Conservation (phyloP, 2,888 invertebrate species). For the Sphecodes monilicornis region DNA sequence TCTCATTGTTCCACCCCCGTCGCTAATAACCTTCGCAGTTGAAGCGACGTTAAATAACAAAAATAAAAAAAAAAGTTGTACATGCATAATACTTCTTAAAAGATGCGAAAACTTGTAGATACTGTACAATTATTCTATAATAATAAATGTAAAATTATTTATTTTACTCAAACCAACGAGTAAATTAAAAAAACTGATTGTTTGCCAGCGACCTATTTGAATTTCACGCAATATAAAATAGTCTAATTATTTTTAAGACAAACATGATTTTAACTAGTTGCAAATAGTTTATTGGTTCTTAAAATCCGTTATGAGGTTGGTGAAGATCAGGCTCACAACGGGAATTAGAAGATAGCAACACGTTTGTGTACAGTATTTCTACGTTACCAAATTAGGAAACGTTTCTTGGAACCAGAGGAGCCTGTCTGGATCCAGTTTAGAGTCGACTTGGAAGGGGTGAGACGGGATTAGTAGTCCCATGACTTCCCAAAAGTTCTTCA, state of each 20-base stretch:
- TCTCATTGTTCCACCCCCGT: too few relatives aligned
- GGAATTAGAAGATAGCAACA: neutral
- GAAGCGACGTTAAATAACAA: too few relatives aligned
- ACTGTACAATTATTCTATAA: neutral
- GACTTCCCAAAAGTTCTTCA: neutral
- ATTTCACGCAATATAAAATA: neutral
- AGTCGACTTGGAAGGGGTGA: neutral
- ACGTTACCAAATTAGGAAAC: neutral
- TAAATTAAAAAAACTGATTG: too few relatives aligned
- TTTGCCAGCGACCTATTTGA: neutral
- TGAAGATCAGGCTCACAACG: neutral
- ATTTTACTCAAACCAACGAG: too few relatives aligned
- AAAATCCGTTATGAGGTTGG: neutral
- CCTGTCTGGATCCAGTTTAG: conserved; percentile 5
- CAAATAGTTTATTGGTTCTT: neutral
- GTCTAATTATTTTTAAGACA: too few relatives aligned
- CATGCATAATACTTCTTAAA: too few relatives aligned
- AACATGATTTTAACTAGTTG: neutral
- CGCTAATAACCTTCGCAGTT: too few relatives aligned
- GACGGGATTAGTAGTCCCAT: neutral
- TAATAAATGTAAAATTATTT: neutral
- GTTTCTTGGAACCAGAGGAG: conserved; percentile 32
- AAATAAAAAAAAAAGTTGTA: too few relatives aligned
- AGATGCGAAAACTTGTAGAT: too few relatives aligned
- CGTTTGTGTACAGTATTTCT: neutral